Conservation (phyloP, 1,140 invertebrate species). For the Chelonus insularis region DNA sequence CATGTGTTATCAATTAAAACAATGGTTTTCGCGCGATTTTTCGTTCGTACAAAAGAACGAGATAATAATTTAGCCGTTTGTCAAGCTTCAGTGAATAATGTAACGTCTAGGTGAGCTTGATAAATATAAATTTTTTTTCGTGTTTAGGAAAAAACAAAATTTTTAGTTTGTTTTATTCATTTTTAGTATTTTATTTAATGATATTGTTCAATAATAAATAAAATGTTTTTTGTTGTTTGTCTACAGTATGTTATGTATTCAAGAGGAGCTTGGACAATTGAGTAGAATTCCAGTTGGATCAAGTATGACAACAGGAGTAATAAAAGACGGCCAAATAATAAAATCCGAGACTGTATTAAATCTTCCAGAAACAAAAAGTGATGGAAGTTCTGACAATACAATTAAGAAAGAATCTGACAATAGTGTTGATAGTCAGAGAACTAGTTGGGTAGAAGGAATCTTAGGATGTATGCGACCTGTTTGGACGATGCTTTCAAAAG, state of each 20-base stretch:
- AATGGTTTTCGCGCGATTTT: slow-evolving; percentile 27
- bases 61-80: slow-evolving; percentile 18
- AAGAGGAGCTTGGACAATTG: slow-evolving; percentile 67
- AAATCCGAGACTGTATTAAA: slow-evolving; percentile 18
- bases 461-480: slow-evolving; percentile 85
- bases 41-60: slow-evolving; percentile 27
- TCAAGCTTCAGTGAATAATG: slow-evolving; percentile 20
- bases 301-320: slow-evolving; percentile 36
- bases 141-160: neutral
- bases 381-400: slow-evolving; percentile 44
- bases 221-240: slow-evolving; percentile 8
- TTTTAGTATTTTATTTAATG: neutral
- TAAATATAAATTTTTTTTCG: neutral
- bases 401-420: slow-evolving; percentile 48
- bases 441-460: slow-evolving; percentile 79
- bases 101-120: slow-evolving; percentile 32
- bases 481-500: slow-evolving; percentile 82
- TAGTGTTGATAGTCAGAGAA: slow-evolving; percentile 59
- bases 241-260: slow-evolving; percentile 69
- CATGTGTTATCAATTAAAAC: slow-evolving; percentile 16
- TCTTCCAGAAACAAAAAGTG: slow-evolving; percentile 37
- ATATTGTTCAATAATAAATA: neutral
- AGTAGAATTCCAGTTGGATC: slow-evolving; percentile 52
- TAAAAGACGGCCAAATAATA: slow-evolving; percentile 42
- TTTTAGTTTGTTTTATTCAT: neutral